phyloP scores from a whole-genome alignment of 2,888 invertebrate genomes.

The Apamea sordens region DNA sequence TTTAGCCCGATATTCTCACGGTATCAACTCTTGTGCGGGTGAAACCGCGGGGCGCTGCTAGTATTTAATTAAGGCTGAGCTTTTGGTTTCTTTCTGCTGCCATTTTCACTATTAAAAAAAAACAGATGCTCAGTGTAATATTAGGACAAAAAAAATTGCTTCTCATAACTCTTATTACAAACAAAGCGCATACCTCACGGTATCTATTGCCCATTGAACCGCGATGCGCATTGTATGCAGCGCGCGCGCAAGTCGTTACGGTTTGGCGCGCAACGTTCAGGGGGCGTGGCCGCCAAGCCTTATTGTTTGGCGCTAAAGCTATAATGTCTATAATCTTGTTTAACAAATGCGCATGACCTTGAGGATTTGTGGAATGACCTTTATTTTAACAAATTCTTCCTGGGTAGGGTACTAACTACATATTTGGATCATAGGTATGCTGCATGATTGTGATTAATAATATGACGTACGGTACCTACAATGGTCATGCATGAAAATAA shows the following conservation, averaged over 20 bases:
- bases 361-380: slow-evolving; percentile 14
- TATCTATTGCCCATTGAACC: slow-evolving; percentile 46
- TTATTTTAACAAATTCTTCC: slow-evolving; percentile 5
- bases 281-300: slow-evolving; percentile 36
- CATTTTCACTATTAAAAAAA: not conserved
- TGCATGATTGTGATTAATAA: not conserved
- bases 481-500: not conserved
- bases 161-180: slow-evolving; percentile 10
- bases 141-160: not conserved
- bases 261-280: slow-evolving; percentile 48
- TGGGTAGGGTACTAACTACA: not conserved
- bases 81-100: not conserved
- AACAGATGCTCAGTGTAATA: not conserved
- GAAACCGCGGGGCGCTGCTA: not conserved
- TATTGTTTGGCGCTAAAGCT: slow-evolving; percentile 46
- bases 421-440: not conserved
- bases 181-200: slow-evolving; percentile 33
- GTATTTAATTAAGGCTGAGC: not conserved
- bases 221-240: slow-evolving; percentile 36
- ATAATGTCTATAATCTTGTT: slow-evolving; percentile 35
- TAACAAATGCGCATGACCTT: slow-evolving; percentile 41
- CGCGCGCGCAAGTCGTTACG: slow-evolving; percentile 51
- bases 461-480: not conserved
- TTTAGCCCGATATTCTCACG: not conserved
- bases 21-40: not conserved